These are phyloP conservation scores for Notechis scutatus DNA, from an alignment of 2,113 vertebrate species.

Conservation along the genomic window DNA sequence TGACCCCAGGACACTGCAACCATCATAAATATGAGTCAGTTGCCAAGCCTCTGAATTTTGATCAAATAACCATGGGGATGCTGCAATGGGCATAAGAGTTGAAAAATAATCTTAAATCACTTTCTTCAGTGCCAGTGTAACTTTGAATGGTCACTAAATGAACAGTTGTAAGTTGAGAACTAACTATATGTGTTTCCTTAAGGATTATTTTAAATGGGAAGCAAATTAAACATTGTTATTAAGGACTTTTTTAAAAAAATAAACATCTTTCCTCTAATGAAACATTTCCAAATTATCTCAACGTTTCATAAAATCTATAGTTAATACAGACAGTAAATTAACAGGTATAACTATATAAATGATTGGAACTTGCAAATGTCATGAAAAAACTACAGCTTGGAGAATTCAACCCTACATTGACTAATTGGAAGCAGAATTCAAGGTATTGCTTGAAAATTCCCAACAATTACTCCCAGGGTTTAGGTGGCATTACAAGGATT, in stretches of 20 bases:
- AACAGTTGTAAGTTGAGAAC: background rate
- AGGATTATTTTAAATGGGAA: background rate
- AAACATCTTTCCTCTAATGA: background rate
- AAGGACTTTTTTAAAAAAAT: background rate
- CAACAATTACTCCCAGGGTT: background rate
- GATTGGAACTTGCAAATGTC: background rate
- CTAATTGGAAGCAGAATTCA: background rate
- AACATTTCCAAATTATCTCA: background rate
- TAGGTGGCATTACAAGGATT: background rate
- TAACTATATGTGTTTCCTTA: background rate
- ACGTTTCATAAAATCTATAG: background rate
- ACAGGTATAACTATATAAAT: background rate
- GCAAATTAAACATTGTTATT: background rate
- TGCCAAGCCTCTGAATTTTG: background rate
- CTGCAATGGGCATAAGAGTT: background rate
- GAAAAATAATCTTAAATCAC: background rate
- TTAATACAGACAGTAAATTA: background rate
- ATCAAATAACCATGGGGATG: background rate
- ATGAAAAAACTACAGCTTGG: background rate
- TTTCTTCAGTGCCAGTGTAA: background rate
- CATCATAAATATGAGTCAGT: background rate
- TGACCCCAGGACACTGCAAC: background rate
- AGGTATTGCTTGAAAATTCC: background rate
- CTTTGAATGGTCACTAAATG: background rate
- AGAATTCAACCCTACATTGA: background rate